These are phyloP conservation scores for Chromoteleia sp. DNA, from an alignment of 2,888 invertebrate genomes.

Conservation along the genomic window DNA sequence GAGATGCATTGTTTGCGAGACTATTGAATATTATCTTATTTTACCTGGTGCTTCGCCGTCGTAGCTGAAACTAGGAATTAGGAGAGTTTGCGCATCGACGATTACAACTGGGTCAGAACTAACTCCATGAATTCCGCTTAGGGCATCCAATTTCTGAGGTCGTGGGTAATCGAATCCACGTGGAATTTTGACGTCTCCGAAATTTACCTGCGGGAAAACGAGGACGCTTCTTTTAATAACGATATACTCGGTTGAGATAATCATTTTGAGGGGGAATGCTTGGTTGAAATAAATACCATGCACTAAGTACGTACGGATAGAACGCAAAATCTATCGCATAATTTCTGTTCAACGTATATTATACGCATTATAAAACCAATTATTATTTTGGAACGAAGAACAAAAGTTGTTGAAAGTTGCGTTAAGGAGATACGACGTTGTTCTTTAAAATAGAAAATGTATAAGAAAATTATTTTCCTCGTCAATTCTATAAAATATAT, in stretches of 20 bases:
- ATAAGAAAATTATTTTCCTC: no score
- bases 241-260: no score
- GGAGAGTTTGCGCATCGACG: constrained; percentile 96
- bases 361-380: no score
- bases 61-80: constrained; percentile 95
- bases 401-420: no score
- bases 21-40: constrained; percentile 46
- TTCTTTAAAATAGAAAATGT: no score
- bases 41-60: constrained; percentile 97
- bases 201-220: constrained; percentile 89
- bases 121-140: constrained; percentile 93
- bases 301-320: no score
- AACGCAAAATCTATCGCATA: no score
- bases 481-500: no score
- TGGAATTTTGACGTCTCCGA: constrained; percentile 94
- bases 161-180: constrained; percentile 92
- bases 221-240: constrained; percentile 13
- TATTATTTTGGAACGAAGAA: no score
- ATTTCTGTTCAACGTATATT: no score
- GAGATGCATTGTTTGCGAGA: constrained; percentile 7
- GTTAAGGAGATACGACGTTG: no score
- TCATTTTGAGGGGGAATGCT: neutral
- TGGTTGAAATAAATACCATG: no score
- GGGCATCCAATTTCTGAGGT: constrained; percentile 91
- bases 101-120: constrained; percentile 94